These are phyloP conservation scores for Mellivora capensis DNA, from an alignment of 2,113 vertebrate species.

Conservation along the genomic window DNA sequence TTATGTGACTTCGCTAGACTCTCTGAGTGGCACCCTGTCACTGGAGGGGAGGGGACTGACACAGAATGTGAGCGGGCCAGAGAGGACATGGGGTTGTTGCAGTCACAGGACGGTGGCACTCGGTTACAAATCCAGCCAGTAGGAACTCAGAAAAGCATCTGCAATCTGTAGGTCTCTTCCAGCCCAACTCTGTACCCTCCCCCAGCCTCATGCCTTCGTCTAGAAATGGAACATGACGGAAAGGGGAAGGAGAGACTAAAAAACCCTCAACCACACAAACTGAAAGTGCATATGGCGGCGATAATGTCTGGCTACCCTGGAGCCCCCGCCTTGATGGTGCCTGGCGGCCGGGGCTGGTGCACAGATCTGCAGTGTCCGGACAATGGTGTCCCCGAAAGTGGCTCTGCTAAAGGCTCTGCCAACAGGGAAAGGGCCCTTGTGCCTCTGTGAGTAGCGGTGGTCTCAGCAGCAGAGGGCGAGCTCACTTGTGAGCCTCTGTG, in stretches of 20 bases:
- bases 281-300: neutral
- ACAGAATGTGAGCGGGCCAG: neutral
- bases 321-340: neutral
- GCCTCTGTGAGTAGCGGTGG: too few relatives aligned
- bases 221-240: neutral
- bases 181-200: neutral
- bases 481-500: neutral
- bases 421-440: neutral
- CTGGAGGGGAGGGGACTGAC: neutral
- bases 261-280: neutral
- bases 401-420: neutral
- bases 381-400: neutral
- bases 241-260: neutral
- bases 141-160: neutral
- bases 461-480: neutral
- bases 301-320: neutral
- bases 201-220: neutral
- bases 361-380: neutral
- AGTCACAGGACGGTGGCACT: too few relatives aligned
- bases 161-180: neutral
- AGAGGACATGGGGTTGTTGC: neutral
- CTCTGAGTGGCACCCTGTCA: neutral
- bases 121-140: neutral
- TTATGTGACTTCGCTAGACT: neutral
- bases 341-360: neutral